Percentiles rank a stretch among this genome's conserved stretches.
These are phyloP conservation scores for Blastobasis adustella DNA, from an alignment of 2,888 invertebrate genomes.

Conservation along the genomic window DNA sequence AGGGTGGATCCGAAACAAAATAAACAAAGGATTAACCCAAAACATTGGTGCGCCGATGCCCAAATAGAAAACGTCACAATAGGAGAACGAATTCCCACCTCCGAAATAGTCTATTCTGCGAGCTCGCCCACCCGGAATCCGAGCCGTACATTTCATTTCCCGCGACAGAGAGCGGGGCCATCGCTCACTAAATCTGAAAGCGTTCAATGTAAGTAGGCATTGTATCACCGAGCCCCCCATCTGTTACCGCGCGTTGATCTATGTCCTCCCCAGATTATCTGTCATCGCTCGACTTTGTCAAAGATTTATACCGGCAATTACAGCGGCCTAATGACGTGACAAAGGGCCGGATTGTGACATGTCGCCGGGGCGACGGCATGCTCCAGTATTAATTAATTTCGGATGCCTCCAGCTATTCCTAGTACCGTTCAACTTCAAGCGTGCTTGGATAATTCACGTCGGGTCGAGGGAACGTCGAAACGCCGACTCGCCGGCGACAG, in stretches of 20 bases:
- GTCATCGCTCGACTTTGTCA: slow-evolving; percentile 9
- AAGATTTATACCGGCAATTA: slow-evolving; percentile 20
- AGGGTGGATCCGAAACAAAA: no score
- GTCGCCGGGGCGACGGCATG: background rate
- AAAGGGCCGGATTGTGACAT: slow-evolving; percentile 1
- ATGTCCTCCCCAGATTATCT: slow-evolving; percentile 2
- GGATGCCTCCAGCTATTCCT: background rate
- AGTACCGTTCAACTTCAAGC: background rate
- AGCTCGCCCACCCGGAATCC: no score
- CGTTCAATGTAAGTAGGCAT: background rate
- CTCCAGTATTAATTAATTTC: background rate
- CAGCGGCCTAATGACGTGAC: slow-evolving; percentile 10
- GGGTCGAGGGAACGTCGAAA: background rate
- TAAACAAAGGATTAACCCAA: no score
- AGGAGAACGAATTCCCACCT: background rate
- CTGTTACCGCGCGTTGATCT: background rate
- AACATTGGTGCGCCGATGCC: no score
- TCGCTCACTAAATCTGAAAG: background rate
- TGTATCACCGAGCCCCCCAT: background rate
- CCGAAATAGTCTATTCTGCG: background rate
- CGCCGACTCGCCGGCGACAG: background rate
- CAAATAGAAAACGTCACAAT: background rate
- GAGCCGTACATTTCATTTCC: no score
- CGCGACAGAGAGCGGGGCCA: background rate
- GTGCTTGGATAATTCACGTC: background rate